Base-by-base conservation (phyloP, 2,797 vertebrate species). In the Enteromius anoplus region DNA sequence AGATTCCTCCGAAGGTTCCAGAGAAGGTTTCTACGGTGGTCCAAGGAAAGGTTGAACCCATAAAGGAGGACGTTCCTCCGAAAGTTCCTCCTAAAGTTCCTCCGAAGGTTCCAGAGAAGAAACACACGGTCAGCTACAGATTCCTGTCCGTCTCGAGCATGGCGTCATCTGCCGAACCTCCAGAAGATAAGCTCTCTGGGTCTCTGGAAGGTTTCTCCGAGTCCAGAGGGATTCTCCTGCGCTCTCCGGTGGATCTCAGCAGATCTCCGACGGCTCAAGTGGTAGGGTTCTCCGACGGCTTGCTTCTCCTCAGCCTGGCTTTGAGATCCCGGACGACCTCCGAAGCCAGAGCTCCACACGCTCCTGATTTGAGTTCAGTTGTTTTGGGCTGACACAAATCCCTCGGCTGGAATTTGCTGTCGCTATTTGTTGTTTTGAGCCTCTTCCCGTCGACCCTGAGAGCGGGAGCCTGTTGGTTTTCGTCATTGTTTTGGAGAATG, bases 71-170 rank as follows among this genome's bases (percentile, higher is more conserved):
- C 19, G 47, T 32, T 68, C 78, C 45, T 80, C 64, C 40, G 60
- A 85, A 73, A 62, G 53, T 55, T 8, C 65, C 49, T 42, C 51
- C 37, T 4, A 96, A 94, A 93, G 86, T 96, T 88, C 95, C 95
- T 83, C 91, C 94, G 92, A 95, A 95, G 93, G 87, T 96, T 93
- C 94, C 94, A 91, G 95, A 96, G 92, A 92, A 89, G 84, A 94
- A 90, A 95, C 94, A 90, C 92, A 90, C 87, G 85, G 90, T 95
- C 90, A 90, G 92, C 81, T 95, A 95, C 93, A 95, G 95, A 91
- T 88, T 96, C 91, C 90, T 93, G 89, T 93, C 94, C 51, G 80
- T 94, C 90, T 87, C 90, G 71, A 91, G 89, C 84, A 86, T 92
- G 85, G 47, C 93, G 75, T 87, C 92, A 47, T 53, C 69, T 19